Conservation (phyloP, 2,888 invertebrate species). For the Fragum sueziense region DNA sequence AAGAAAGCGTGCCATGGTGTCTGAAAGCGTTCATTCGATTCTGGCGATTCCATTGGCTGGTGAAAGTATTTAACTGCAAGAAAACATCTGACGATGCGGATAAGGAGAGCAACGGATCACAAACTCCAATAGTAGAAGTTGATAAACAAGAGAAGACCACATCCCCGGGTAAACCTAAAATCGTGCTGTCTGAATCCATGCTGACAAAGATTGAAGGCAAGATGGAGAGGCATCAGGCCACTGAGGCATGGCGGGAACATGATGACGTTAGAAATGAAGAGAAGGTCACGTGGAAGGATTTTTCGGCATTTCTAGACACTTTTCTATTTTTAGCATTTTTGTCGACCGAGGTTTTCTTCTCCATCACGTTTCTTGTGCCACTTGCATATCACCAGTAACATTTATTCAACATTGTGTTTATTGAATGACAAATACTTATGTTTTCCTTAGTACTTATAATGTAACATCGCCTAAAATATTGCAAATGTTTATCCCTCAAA, state of each 20-base stretch:
- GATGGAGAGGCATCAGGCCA: not conserved
- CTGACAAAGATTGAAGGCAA: not conserved
- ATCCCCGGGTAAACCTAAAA: not conserved
- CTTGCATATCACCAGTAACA: slow-evolving; percentile 17
- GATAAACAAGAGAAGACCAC: not conserved
- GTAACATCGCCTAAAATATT: too few species aligned
- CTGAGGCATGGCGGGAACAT: slow-evolving; percentile 4
- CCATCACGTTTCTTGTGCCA: slow-evolving; percentile 12
- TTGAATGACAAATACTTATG: too few species aligned
- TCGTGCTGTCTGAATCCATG: not conserved
- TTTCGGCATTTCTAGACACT: slow-evolving; percentile 13
- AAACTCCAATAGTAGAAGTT: not conserved
- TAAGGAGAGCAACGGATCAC: not conserved
- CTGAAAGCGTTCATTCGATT: slow-evolving; percentile 18
- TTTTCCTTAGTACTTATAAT: too few species aligned
- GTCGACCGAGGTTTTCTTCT: slow-evolving; percentile 12
- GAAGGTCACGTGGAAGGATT: slow-evolving; percentile 25
- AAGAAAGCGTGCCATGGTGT: slow-evolving; percentile 31
- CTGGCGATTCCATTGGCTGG: slow-evolving; percentile 8
- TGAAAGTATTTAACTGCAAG: not conserved
- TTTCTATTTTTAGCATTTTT: slow-evolving; percentile 28
- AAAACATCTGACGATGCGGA: not conserved
- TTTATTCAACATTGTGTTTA: not conserved
- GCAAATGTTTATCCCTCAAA: too few species aligned
- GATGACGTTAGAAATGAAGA: slow-evolving; percentile 1